Percentiles rank a stretch among this genome's conserved stretches.
Conservation (phyloP, 23 tunicate genomes). For the Diplosoma virens region DNA sequence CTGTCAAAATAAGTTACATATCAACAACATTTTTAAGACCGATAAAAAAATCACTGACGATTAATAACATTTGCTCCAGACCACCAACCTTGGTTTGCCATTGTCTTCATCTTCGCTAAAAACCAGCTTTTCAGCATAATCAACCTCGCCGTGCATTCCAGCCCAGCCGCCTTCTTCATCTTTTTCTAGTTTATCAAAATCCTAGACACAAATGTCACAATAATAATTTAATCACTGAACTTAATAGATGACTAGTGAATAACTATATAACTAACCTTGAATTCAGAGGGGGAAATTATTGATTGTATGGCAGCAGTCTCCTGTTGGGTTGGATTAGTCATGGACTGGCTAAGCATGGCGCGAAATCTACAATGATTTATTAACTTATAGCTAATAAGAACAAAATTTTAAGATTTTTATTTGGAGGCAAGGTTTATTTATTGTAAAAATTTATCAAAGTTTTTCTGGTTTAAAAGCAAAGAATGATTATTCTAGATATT, state of each 20-base stretch:
- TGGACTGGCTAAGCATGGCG: neutral
- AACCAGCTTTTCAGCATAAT: constrained; percentile 83
- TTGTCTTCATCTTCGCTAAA: constrained; percentile 89
- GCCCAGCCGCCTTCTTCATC: constrained; percentile 89
- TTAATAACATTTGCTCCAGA: too few species aligned
- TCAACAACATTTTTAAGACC: too few species aligned
- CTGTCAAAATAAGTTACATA: too few species aligned
- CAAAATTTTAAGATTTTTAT: too few species aligned
- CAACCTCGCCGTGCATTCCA: constrained; percentile 89
- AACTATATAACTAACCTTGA: constrained; percentile 13
- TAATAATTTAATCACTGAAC: neutral
- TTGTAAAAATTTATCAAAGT: too few species aligned
- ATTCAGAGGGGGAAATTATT: constrained; percentile 19
- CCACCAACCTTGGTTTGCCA: constrained; percentile 23
- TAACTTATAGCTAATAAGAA: neutral
- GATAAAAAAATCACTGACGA: too few species aligned
- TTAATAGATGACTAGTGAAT: neutral
- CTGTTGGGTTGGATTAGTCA: neutral
- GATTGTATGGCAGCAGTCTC: neutral
- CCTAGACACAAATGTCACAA: neutral
- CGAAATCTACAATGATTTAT: neutral
- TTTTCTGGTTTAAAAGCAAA: too few species aligned
- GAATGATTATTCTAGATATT: too few species aligned
- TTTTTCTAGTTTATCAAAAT: constrained; percentile 34
- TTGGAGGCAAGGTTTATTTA: too few species aligned